phyloP scores from a whole-genome alignment of 2,113 vertebrate genomes.

The Sapajus apella region DNA sequence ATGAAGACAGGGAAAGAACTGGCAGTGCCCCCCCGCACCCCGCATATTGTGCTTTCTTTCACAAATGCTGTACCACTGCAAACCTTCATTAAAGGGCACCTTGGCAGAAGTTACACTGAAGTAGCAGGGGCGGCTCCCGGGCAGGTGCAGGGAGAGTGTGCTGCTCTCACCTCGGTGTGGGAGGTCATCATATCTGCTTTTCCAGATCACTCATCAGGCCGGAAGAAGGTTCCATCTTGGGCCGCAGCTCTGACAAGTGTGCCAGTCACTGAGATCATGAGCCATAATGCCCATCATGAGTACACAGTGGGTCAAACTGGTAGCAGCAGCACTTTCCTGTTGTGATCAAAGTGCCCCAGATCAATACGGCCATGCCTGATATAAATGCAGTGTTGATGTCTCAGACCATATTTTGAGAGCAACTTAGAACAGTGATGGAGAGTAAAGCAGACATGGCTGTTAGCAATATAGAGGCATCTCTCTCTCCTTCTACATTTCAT shows the following conservation, averaged over 20 bases:
- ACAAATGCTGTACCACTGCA: not conserved
- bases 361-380: not conserved
- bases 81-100: not conserved
- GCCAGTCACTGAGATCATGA: not conserved
- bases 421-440: not conserved
- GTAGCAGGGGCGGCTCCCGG: no score
- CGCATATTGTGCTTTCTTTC: not conserved
- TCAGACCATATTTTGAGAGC: not conserved
- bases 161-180: not conserved
- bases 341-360: not conserved
- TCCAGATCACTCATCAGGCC: not conserved
- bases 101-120: not conserved
- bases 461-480: not conserved
- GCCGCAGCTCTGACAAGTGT: not conserved
- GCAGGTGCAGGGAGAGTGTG: no score
- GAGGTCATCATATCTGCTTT: not conserved
- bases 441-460: not conserved
- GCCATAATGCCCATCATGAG: not conserved
- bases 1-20: not conserved
- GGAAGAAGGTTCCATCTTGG: not conserved
- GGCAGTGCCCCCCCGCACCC: no score
- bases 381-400: not conserved
- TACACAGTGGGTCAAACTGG: not conserved
- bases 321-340: not conserved
- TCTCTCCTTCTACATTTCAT: not conserved